Evolutionary conservation across 2,888 invertebrate species (phyloP), one percentile per base, ranked within the genome.

Genomic region (Lepidocyrtoides sp.): DNA sequence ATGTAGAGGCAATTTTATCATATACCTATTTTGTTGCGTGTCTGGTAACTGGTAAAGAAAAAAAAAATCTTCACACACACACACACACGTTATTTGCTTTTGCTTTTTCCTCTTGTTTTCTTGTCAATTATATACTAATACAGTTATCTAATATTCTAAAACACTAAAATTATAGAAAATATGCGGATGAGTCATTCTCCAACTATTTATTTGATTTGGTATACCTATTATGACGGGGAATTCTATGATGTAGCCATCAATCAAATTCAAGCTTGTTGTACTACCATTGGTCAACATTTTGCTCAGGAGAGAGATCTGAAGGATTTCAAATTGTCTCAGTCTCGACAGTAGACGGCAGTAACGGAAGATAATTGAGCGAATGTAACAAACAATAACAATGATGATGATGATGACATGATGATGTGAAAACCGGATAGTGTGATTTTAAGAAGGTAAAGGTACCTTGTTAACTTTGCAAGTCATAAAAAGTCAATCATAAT

Each of bases 391-490:
- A 77, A 69, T 32, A 69, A 69, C 41, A 69, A 36, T 36, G 17
- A 69, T 69, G 69, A 14, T 69, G 17, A 63, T 10, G 41, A 41
- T 10, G 41, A 41, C 41, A 41, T 41, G 41, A 41, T 63, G n/a
- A 54, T 54, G 63, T 20, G 26, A 75, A 87, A 88, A 88, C 87
- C 87, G 87, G 87, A 88, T 88, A 69, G 87, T 20, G n/a, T 29
- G 17, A 17, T 48, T 48, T 29, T 32, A 60, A 44, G 17, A 60
- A 26, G 17, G 10, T 63, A 12, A 36, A 77, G 63, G 77, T 86
- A 77, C 41, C 69, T 69, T 69, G 69, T 36, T 36, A 69, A 69
- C 36, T 69, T 69, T 69, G 69, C 41, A 41, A 41, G 36, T 36
- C 8, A 69, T 69, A 69, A 69, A 69, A 10, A 69, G n/a, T 20